These are phyloP conservation scores for Calypte anna DNA, from an alignment of 2,113 vertebrate species.

Conservation along the genomic window DNA sequence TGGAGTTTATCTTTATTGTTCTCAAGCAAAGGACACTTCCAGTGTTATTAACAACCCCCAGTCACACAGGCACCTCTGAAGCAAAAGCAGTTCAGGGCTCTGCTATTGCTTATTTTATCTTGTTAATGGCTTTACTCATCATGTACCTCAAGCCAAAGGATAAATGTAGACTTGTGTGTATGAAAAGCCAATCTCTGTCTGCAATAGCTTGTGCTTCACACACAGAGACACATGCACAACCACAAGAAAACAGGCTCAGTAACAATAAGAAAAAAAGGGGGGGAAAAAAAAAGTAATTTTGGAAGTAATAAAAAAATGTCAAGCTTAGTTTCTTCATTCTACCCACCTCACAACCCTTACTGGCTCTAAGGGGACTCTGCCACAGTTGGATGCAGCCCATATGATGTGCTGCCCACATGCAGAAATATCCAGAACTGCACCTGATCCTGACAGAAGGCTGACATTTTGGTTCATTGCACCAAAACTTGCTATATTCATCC, in stretches of 20 bases:
- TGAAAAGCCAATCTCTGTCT: not conserved
- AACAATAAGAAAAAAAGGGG: not conserved
- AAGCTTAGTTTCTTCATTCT: not conserved
- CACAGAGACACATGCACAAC: too few species aligned
- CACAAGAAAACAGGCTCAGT: not conserved
- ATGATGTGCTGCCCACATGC: accelerated
- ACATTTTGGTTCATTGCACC: not conserved
- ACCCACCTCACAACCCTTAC: not conserved
- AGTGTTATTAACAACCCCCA: not conserved
- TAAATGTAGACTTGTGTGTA: not conserved
- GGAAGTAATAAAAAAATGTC: not conserved
- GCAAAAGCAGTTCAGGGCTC: not conserved
- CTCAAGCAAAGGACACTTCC: not conserved
- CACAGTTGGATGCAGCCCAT: not conserved
- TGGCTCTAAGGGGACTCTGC: not conserved
- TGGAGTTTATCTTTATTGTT: not conserved
- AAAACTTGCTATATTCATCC: not conserved
- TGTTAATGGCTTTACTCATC: not conserved
- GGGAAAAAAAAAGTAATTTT: not conserved
- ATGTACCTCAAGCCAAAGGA: not conserved
- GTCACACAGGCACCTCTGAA: not conserved
- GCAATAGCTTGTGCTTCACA: not conserved
- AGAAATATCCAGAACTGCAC: not conserved
- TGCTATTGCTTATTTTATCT: not conserved
- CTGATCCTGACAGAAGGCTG: not conserved